Evolutionary conservation across 2,888 invertebrate species (phyloP).

Genomic region (Tetranychus truncatus): DNA sequence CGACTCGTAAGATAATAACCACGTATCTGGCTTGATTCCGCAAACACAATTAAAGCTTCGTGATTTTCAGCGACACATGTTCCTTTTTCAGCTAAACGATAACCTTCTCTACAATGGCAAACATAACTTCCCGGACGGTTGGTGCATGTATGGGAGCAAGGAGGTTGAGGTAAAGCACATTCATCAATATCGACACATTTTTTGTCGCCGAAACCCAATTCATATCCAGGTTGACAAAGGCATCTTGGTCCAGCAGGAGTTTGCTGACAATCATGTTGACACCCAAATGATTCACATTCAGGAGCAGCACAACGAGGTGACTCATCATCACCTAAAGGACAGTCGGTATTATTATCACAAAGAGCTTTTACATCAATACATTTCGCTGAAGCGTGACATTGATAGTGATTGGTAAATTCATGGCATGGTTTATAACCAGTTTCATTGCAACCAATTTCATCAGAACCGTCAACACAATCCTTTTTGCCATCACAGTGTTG

Average conservation of each 20-base stretch:
- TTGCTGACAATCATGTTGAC: conserved; percentile 15
- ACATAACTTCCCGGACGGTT: conserved; percentile 47
- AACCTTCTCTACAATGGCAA: conserved; percentile 48
- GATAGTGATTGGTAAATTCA: conserved; percentile 9
- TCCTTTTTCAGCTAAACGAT: conserved; percentile 38
- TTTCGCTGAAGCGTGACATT: conserved; percentile 11
- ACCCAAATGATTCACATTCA: conserved; percentile 19
- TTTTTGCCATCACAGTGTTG: conserved; percentile 20
- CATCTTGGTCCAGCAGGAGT: conserved; percentile 25
- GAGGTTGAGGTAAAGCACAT: conserved; percentile 33
- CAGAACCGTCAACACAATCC: conserved; percentile 19
- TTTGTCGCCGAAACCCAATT: conserved; percentile 20
- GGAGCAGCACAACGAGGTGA: conserved; percentile 22
- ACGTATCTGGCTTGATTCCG: conserved; percentile 33
- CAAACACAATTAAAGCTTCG: conserved; percentile 50
- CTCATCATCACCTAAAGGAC: conserved; percentile 26
- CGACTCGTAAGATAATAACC: conserved; percentile 39
- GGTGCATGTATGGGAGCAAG: conserved; percentile 39
- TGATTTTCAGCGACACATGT: conserved; percentile 35
- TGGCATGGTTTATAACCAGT: conserved; percentile 14
- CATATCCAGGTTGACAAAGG: conserved; percentile 25
- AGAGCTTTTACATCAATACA: conserved; percentile 23
- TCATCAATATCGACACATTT: conserved; percentile 30
- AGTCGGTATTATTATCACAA: conserved; percentile 26
- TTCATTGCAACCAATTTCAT: conserved; percentile 17